These are phyloP conservation scores for Diadumene lineata DNA, from an alignment of 92 coral and sea anemone genomes.

Conservation along the genomic window DNA sequence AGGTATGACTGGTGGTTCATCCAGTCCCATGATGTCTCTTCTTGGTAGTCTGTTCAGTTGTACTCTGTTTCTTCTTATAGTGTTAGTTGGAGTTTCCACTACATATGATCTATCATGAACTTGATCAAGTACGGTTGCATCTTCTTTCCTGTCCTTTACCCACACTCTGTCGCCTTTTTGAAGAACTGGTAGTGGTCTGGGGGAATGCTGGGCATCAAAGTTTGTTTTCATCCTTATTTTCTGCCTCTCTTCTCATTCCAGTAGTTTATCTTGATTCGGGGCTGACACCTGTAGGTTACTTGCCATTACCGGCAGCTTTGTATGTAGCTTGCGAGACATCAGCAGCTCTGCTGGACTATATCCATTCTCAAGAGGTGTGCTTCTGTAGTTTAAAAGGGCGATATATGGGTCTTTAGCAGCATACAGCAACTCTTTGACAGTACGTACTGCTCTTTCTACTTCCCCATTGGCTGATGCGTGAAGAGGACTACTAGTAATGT, in stretches of 20 bases:
- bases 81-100: conserved; percentile 35
- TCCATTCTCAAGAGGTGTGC: conserved; percentile 42
- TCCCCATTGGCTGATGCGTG: conserved; percentile 36
- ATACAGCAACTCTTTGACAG: conserved; percentile 14
- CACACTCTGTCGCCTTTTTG: conserved; percentile 25
- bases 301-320: conserved; percentile 36
- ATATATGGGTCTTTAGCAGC: conserved; percentile 31
- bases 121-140: conserved; percentile 33
- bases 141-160: conserved; percentile 34
- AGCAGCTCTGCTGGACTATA: conserved; percentile 47
- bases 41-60: too few relatives aligned
- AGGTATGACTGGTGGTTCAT: too few relatives aligned
- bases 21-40: too few relatives aligned
- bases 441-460: conserved; percentile 28
- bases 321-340: conserved; percentile 48
- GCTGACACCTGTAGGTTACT: conserved; percentile 10
- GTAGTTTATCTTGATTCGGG: conserved; percentile 29
- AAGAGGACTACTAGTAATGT: conserved; percentile 27
- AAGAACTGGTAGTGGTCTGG: conserved; percentile 34
- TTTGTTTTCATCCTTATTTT: too few relatives aligned
- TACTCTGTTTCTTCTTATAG: conserved; percentile 34
- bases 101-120: conserved; percentile 34
- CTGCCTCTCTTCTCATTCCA: background rate
- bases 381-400: conserved; percentile 34
- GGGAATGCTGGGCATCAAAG: too few relatives aligned